phyloP scores from a whole-genome alignment of 2,888 invertebrate species.

The Harpalus rubripes region DNA sequence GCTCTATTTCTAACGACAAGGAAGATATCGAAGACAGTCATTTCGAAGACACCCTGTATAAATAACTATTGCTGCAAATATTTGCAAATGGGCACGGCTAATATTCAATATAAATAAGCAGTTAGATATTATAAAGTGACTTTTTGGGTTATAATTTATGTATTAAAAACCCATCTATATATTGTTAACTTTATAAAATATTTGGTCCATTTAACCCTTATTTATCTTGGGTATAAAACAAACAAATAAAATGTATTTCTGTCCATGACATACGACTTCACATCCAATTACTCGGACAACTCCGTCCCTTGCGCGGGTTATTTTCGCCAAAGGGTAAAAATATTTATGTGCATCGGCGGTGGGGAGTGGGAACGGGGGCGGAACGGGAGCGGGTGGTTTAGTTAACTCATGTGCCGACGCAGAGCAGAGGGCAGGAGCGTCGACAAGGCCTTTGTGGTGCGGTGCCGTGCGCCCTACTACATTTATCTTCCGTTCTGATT shows the following conservation, averaged over 20 bases:
- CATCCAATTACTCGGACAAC: constrained; percentile 23
- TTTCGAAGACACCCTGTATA: too few species aligned
- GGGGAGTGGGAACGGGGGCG: too few species aligned
- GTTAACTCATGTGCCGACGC: constrained; percentile 47
- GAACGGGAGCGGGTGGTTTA: not conserved
- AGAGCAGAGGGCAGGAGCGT: not conserved
- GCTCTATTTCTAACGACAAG: too few species aligned
- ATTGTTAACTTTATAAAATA: not conserved
- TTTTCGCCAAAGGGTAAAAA: constrained; percentile 57
- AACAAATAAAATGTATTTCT: constrained; percentile 21
- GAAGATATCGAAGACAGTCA: too few species aligned
- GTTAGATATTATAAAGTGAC: too few species aligned
- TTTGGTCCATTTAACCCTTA: not conserved
- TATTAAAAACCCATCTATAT: too few species aligned
- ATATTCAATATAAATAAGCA: too few species aligned
- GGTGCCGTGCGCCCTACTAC: constrained; percentile 1
- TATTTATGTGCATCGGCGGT: constrained; percentile 48
- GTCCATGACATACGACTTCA: constrained; percentile 40
- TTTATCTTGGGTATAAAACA: not conserved
- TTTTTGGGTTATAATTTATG: too few species aligned
- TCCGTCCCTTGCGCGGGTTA: constrained; percentile 17
- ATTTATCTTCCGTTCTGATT: constrained; percentile 53
- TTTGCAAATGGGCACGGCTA: too few species aligned
- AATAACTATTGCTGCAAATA: too few species aligned
- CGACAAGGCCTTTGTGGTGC: constrained; percentile 51